Conservation (phyloP, 2,888 invertebrate species). For the Meandrusa payeni region DNA sequence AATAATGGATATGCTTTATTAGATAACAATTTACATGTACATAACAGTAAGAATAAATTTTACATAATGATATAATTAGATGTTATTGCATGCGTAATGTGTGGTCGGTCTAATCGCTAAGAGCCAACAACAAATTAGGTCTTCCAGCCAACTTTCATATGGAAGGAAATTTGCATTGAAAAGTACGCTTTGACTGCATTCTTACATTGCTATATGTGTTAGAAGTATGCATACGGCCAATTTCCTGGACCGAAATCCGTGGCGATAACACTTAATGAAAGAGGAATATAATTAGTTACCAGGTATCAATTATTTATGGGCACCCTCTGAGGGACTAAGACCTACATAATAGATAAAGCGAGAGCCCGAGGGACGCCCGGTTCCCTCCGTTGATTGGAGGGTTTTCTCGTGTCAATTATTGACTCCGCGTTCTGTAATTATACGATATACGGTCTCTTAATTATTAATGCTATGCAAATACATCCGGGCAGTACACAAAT, state of each 20-base stretch:
- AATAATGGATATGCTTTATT: too few relatives aligned
- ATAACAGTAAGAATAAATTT: too few relatives aligned
- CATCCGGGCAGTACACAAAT: too few relatives aligned
- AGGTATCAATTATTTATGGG: constrained; percentile 57
- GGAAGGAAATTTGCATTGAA: too few relatives aligned
- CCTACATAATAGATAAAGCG: constrained; percentile 31
- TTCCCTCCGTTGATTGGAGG: constrained; percentile 15
- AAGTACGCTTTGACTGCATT: too few relatives aligned
- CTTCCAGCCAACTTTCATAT: too few relatives aligned
- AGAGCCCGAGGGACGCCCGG: constrained; percentile 24
- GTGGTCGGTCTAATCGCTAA: too few relatives aligned
- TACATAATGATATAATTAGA: too few relatives aligned
- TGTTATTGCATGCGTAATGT: too few relatives aligned
- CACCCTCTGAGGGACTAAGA: constrained; percentile 27
- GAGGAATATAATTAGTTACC: constrained; percentile 48
- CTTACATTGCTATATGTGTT: too few relatives aligned
- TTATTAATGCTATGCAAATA: constrained; percentile 22
- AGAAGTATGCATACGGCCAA: constrained; percentile 23
- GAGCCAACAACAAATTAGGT: too few relatives aligned
- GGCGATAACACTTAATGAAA: constrained; percentile 33
- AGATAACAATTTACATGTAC: too few relatives aligned
- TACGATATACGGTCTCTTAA: constrained; percentile 9
- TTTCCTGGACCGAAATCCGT: constrained; percentile 26
- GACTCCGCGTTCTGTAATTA: constrained; percentile 21
- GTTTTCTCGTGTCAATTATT: constrained; percentile 22